Evolutionary conservation across 2,888 invertebrate genomes (phyloP).

Genomic region (Eupithecia vulgata): DNA sequence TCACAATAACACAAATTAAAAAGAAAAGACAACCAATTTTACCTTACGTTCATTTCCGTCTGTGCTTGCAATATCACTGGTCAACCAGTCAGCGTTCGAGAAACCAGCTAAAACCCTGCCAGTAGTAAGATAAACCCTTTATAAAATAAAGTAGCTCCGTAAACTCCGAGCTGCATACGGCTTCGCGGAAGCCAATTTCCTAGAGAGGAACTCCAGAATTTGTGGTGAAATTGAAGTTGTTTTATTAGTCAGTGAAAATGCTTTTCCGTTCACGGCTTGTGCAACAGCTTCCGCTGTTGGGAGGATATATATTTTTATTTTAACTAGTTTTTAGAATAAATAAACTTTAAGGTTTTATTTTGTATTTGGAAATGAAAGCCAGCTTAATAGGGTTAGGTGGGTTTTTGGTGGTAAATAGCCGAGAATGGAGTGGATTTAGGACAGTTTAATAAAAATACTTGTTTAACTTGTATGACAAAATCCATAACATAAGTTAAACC

Average conservation of each 20-base stretch:
- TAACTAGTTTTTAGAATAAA: background rate
- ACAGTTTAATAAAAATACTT: too few species aligned
- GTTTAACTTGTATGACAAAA: too few species aligned
- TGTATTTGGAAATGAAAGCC: background rate
- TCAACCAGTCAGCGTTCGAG: background rate
- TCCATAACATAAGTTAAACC: too few species aligned
- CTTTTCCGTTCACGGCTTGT: slow-evolving; percentile 18
- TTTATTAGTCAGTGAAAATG: slow-evolving; percentile 35
- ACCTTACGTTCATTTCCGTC: too few species aligned
- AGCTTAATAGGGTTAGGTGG: background rate
- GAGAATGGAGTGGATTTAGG: too few species aligned
- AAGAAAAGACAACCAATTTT: too few species aligned
- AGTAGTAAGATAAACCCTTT: background rate
- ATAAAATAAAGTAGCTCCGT: slow-evolving; percentile 1
- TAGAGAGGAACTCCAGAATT: slow-evolving; percentile 34
- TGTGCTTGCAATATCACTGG: background rate
- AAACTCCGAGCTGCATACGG: background rate
- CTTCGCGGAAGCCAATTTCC: slow-evolving; percentile 40
- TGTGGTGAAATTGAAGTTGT: slow-evolving; percentile 29
- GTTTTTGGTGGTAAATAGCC: background rate
- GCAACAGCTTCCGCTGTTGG: background rate
- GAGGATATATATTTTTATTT: background rate
- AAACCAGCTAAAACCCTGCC: background rate
- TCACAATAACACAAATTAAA: too few species aligned
- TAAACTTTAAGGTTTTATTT: background rate